Evolutionary conservation across 2,797 vertebrate species (phyloP).

Genomic region (Microctenopoma stevenorrisi): DNA sequence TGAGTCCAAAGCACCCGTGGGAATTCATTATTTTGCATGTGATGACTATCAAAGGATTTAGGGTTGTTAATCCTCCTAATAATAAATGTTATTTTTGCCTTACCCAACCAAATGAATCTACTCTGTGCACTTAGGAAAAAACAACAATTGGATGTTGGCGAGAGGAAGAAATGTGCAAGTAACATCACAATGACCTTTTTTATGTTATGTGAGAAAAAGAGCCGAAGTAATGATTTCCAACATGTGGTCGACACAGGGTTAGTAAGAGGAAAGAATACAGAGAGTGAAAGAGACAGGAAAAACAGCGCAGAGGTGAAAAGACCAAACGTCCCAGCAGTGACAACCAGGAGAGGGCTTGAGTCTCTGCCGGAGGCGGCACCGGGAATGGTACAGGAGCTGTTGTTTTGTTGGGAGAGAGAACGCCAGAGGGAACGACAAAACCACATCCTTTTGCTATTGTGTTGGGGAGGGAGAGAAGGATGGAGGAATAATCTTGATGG

Average conservation of each 20-base stretch:
- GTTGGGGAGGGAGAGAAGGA: slow-evolving; percentile 82
- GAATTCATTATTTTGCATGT: slow-evolving; percentile 9
- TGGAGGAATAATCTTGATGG: slow-evolving; percentile 87
- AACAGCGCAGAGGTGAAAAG: slow-evolving; percentile 55
- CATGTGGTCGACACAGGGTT: slow-evolving; percentile 54
- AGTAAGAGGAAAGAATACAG: slow-evolving; percentile 54
- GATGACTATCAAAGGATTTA: neutral
- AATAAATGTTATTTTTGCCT: neutral
- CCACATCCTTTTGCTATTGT: slow-evolving; percentile 86
- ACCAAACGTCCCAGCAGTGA: slow-evolving; percentile 79
- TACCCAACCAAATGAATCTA: slow-evolving; percentile 45
- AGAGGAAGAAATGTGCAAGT: slow-evolving; percentile 49
- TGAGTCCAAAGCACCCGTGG: slow-evolving; percentile 36
- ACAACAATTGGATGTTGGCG: slow-evolving; percentile 41
- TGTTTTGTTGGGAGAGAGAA: slow-evolving; percentile 79
- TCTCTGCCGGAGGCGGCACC: slow-evolving; percentile 72
- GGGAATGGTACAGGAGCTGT: slow-evolving; percentile 81
- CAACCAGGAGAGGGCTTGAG: slow-evolving; percentile 62
- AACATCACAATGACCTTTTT: slow-evolving; percentile 45
- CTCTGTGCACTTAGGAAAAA: slow-evolving; percentile 40
- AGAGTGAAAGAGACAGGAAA: slow-evolving; percentile 37
- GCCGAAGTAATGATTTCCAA: slow-evolving; percentile 33
- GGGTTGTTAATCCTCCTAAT: no score
- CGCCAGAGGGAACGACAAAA: slow-evolving; percentile 85
- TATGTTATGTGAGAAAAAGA: slow-evolving; percentile 49